phyloP scores from a whole-genome alignment of 2,888 invertebrate species.

The Aproaerema taeniolella region DNA sequence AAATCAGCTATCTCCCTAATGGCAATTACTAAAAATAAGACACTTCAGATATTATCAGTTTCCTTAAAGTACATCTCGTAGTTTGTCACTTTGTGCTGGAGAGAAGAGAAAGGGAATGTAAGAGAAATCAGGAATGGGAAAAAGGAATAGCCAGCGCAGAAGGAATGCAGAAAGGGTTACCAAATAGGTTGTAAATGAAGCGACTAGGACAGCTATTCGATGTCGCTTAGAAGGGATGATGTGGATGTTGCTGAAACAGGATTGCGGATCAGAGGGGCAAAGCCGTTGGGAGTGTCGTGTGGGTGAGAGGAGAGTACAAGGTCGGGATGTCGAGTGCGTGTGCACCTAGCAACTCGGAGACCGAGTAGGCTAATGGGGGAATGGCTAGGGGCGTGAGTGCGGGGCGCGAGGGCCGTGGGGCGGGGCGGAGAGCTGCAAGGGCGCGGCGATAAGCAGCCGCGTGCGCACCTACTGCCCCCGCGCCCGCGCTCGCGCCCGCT shows the following conservation, averaged over 20 bases:
- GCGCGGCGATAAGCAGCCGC: constrained; percentile 64
- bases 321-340: constrained; percentile 85
- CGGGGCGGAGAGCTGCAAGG: constrained; percentile 59
- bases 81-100: constrained; percentile 44
- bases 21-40: constrained; percentile 74
- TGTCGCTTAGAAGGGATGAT: constrained; percentile 55
- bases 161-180: constrained; percentile 31
- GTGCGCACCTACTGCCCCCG: constrained; percentile 48
- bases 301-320: constrained; percentile 81
- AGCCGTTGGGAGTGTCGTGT: constrained; percentile 78
- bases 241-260: constrained; percentile 70
- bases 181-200: constrained; percentile 9
- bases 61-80: constrained; percentile 40
- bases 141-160: constrained; percentile 35
- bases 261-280: constrained; percentile 74
- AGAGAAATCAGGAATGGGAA: constrained; percentile 53
- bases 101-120: constrained; percentile 58
- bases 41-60: constrained; percentile 70
- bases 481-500: constrained; percentile 54
- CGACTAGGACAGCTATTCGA: constrained; percentile 1
- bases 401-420: constrained; percentile 56
- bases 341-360: constrained; percentile 79
- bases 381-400: constrained; percentile 56
- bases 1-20: constrained; percentile 72
- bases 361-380: constrained; percentile 67